phyloP scores from a whole-genome alignment of 2,888 invertebrate species.

The Diogma glabrata region DNA sequence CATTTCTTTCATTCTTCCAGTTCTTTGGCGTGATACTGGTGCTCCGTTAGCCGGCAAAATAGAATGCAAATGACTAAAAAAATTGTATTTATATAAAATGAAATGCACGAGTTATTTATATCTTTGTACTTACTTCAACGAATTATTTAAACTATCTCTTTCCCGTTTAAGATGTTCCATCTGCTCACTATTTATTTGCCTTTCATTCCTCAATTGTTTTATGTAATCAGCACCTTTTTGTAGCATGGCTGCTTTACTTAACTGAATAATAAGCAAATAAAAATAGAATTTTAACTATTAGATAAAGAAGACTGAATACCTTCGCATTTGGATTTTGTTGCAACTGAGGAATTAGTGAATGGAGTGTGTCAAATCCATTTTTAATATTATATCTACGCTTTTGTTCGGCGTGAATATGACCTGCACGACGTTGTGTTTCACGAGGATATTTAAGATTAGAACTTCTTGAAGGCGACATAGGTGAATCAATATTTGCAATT shows the following conservation, averaged over 20 bases:
- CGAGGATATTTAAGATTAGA: conserved; percentile 36
- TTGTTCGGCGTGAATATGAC: conserved; percentile 92
- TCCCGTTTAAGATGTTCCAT: conserved; percentile 78
- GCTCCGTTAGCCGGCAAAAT: conserved; percentile 92
- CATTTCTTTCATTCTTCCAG: conserved; percentile 85
- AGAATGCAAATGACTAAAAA: conserved; percentile 78
- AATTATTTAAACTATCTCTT: conserved; percentile 81
- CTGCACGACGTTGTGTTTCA: conserved; percentile 63
- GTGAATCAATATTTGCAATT: conserved; percentile 31
- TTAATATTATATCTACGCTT: conserved; percentile 93
- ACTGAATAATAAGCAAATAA: no score
- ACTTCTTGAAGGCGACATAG: conserved; percentile 46
- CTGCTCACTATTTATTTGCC: conserved; percentile 78
- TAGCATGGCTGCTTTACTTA: conserved; percentile 92
- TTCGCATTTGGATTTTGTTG: conserved; percentile 83
- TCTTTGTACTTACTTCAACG: conserved; percentile 64
- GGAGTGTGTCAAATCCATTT: conserved; percentile 89
- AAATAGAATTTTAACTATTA: no score
- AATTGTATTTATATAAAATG: conserved; percentile 1
- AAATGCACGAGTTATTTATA: background rate
- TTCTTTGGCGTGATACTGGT: conserved; percentile 80
- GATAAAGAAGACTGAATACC: conserved; percentile 35
- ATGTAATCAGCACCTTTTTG: conserved; percentile 96
- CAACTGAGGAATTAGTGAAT: conserved; percentile 83
- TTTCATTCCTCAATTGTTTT: conserved; percentile 72